Conservation (phyloP, 2,113 vertebrate species). For the Theropithecus gelada region DNA sequence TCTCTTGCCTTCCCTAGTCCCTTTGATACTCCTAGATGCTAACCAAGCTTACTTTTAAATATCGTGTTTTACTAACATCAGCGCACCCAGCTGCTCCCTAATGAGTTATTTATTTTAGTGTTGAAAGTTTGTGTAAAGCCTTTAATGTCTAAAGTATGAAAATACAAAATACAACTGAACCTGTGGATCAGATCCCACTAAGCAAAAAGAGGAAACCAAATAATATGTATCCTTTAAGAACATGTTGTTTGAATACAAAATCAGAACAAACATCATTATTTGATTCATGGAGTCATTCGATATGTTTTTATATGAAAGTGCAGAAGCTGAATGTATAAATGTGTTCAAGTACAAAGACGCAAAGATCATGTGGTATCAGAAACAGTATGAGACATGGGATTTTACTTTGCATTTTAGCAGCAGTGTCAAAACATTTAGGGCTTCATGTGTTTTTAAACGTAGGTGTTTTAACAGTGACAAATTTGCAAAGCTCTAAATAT, state of each 20-base stretch:
- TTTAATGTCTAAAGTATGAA: constrained; percentile 13
- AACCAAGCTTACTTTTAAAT: neutral
- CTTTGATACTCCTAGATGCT: constrained; percentile 28
- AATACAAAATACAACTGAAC: constrained; percentile 43
- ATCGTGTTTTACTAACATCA: neutral
- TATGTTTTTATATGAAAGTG: constrained; percentile 31
- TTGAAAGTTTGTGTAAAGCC: neutral
- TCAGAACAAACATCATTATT: neutral
- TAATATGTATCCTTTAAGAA: neutral
- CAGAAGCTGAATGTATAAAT: constrained; percentile 7
- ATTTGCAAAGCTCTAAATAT: constrained; percentile 48
- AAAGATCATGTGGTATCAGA: neutral
- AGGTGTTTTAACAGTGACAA: constrained; percentile 50
- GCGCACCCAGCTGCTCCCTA: neutral
- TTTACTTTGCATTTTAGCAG: constrained; percentile 45
- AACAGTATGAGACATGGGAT: neutral
- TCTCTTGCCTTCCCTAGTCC: neutral
- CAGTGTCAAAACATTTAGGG: constrained; percentile 58
- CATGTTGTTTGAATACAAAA: neutral
- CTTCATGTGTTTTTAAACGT: constrained; percentile 60
- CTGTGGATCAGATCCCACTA: neutral
- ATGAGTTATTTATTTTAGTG: constrained; percentile 23
- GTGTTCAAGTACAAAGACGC: neutral
- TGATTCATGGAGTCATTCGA: constrained; percentile 25
- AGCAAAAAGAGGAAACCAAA: neutral